Evolutionary conservation across 2,113 vertebrate species (phyloP), one percentile per base, ranked within the genome.

Genomic region (Thalassarche chlororhynchos): DNA sequence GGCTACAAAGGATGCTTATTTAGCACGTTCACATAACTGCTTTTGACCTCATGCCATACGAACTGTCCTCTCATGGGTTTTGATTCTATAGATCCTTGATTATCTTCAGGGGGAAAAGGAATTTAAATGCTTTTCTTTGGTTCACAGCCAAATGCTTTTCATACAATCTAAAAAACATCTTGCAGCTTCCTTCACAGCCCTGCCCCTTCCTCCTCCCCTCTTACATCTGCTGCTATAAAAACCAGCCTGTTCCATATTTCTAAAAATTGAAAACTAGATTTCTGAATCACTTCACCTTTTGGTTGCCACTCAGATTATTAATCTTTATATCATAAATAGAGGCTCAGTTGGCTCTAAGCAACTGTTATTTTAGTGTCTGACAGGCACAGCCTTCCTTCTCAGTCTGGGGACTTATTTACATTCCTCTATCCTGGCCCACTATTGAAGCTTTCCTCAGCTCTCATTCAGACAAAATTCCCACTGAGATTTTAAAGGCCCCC

Each of bases 231-330:
- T 96, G 89, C 74, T 85, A 34, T 47, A 75, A 94, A 94, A 90
- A 12, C 5, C 78, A 97, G n/a, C 62, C 84, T 96, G 78, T 76
- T 97, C 42, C 85, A 18, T 47, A 90, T 74, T 89, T 85, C 93
- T 93, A 94, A 97, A 97, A 93, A 90, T 31, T 92, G 71, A 78
- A 86, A 88, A 82, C 58, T 66, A 74, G 20, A 85, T 86, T 70
- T 91, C 81, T 96, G 91, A 96, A 97, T 94, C 89, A 87, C 75
- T 93, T 95, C 91, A 96, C 94, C 96, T 93, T 94, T 94, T 95
- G n/a, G 40, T 95, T 96, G 46, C 54, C 51, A 70, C 46, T 79
- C 54, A 85, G 78, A 74, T 94, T 93, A 97, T 93, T 96, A 96
- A 93, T 72, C 82, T 93, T 80, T 60, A 55, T 91, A 81, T 91